Base-by-base conservation (phyloP, 2,888 invertebrate species). In the Plagodis pulveraria region DNA sequence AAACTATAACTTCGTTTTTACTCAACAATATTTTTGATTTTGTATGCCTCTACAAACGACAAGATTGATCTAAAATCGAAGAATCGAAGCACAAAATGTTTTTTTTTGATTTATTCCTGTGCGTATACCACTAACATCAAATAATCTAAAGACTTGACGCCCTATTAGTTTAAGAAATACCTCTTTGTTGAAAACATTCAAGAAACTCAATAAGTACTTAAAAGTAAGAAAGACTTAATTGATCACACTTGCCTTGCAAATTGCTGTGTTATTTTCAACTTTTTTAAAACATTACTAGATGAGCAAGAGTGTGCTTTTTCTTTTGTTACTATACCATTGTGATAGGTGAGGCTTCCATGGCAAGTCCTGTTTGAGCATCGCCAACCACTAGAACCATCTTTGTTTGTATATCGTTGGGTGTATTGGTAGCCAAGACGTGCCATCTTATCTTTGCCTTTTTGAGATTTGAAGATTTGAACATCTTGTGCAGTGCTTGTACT, bases 211-310 rank as follows among this genome's bases (percentile, higher is more conserved):
- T 22, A 6, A 32, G 32, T 44, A 44, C 8, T 4, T 8, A 9
- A 9, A 9, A 32, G 7, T 22, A 7, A 12, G 54, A 6, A 48
- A 48, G 6, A n/a, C 6, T 8, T 54, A 42, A 0, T 6, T n/a
- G 6, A 48, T 42, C 5, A 42, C 54, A 32, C 47, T 42, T 48
- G 32, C 36, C 0, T 48, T 9, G 32, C 48, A 54, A 46, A 35
- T 12, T 0, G 34, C 35, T 42, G 35, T 36, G 6, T 36, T 36
- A 48, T 48, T 35, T 6, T 46, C 54, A 2, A 41, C 43, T 22
- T 2, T 2, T 41, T 42, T 6, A 43, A 1, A n/a, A 48, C 36
- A 0, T 7, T 5, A 40, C 10, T 10, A 10, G n/a, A 34, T 6
- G 8, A 5, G 12, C 36, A 47, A 12, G 36, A 11, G 9, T 47